Percentiles rank a stretch among this genome's conserved stretches.
Conservation (phyloP, 2,797 vertebrate species). For the Tapirus indicus region DNA sequence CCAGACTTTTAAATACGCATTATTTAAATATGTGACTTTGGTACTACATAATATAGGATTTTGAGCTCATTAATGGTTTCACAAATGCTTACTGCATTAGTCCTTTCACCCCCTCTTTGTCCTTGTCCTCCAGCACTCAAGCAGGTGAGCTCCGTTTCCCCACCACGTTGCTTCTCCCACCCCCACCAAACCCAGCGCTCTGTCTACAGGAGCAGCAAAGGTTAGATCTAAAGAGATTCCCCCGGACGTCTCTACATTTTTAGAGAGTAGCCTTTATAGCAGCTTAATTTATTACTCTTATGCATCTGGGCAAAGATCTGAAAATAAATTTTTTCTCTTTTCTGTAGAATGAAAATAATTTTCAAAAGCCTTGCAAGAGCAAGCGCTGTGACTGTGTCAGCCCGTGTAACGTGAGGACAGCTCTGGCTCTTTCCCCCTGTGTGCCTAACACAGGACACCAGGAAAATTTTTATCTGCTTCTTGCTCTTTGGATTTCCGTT, state of each 20-base stretch:
- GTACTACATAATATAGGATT: accelerated
- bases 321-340: not conserved
- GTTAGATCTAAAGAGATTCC: not conserved
- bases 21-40: not conserved
- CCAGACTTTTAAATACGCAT: not conserved
- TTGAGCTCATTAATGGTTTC: not conserved
- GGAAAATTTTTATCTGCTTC: not conserved
- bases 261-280: not conserved
- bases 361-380: not conserved
- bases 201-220: not conserved
- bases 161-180: not conserved
- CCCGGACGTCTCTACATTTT: not conserved
- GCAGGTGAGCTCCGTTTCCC: not conserved
- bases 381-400: accelerated
- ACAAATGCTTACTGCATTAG: not conserved
- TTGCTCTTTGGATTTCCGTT: not conserved
- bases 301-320: not conserved
- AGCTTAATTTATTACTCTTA: not conserved
- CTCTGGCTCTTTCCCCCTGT: not conserved
- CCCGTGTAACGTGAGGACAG: not conserved
- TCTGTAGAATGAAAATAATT: not conserved
- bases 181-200: accelerated
- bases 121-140: not conserved
- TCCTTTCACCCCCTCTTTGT: accelerated
- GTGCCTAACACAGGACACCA: not conserved